A percentile compares a stretch with the other conserved stretches of the same genome.
Evolutionary conservation across 2,113 vertebrate species (phyloP).

Genomic region (Chlorocebus sabaeus): DNA sequence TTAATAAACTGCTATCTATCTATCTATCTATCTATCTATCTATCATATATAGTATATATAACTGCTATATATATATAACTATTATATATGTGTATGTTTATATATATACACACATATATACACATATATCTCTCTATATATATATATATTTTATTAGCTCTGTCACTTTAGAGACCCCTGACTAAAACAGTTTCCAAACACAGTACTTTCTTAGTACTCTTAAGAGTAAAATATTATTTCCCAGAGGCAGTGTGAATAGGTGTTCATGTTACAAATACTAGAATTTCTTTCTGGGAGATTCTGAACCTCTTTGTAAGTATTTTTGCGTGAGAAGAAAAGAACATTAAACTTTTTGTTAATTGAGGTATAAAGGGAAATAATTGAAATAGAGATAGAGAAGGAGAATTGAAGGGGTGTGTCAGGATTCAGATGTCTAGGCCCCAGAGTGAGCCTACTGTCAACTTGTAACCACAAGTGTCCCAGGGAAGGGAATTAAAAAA

Average conservation of each 20-base stretch:
- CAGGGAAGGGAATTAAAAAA: neutral
- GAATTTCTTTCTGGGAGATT: neutral
- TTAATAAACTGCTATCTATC: no score
- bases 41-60: no score
- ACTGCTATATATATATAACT: no score
- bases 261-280: neutral
- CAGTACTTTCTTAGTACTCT: neutral
- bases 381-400: neutral
- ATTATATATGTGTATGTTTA: no score
- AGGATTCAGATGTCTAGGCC: neutral
- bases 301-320: neutral
- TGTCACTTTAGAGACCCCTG: no score
- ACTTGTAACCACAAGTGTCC: neutral
- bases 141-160: no score
- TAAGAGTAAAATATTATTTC: neutral
- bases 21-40: no score
- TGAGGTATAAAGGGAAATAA: neutral
- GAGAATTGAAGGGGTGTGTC: neutral
- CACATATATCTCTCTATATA: fast-evolving
- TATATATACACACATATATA: no score
- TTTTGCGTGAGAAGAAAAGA: neutral
- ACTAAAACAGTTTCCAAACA: no score
- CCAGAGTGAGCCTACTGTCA: neutral
- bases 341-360: neutral
- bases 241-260: neutral